Base-by-base conservation (phyloP, 2,113 vertebrate genomes). In the Myxocyprinus asiaticus region DNA sequence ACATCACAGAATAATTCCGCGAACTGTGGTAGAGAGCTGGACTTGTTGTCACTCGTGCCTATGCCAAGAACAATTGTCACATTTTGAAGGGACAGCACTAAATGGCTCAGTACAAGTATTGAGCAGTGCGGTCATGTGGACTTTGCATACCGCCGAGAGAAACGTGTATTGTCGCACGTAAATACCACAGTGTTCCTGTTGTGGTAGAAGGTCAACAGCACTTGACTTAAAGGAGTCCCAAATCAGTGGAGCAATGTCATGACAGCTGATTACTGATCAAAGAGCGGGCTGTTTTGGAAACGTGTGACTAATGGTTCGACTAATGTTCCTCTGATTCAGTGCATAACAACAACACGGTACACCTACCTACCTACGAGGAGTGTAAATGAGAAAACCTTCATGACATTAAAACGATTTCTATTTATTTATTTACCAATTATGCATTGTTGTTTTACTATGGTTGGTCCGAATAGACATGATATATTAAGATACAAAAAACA, bases 1-100 rank as follows among this genome's bases (percentile, higher is more conserved):
- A n/a, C 80, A 0, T 77, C 81, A 22, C 63, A 73, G 64, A 80
- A 8, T 63, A 67, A 66, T 61, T n/a, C 78, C 56, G 74, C 10
- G 10, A 84, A 47, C 76, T 76, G 86, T 56, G 77, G 86, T 67
- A 76, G 88, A 77, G 78, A 77, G 1, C 78, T 88, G 5, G 91
- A 91, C 64, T 79, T 78, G 1, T 62, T 90, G 63, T 70, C 91
- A 0, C 85, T 85, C 61, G 67, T 85, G 58, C 79, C 89, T 6
- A 33, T 93, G 12, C 81, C 91, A 12, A 87, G 90, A 42, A 86
- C 92, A 0, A 88, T 94, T 7, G 90, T 88, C 55, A 88, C 92
- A 0, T 94, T 90, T 62, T 94, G 74, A 86, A 15, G 9, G 2
- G 67, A 42, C 50, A 15, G 44, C 14, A 3, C 22, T 17, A 10